Evolutionary conservation across 1,140 invertebrate genomes (phyloP).

Genomic region (Holotrichia oblita): DNA sequence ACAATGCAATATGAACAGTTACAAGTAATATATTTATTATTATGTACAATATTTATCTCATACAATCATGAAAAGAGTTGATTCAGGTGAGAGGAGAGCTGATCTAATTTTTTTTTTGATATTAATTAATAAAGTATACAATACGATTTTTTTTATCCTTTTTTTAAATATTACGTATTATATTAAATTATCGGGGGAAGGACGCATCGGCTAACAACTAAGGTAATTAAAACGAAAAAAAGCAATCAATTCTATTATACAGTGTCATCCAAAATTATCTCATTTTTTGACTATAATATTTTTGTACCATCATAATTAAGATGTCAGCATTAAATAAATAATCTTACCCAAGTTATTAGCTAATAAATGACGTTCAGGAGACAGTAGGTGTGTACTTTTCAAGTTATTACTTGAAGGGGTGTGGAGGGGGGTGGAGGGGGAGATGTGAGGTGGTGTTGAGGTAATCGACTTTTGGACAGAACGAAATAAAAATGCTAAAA

Average conservation of each 20-base stretch:
- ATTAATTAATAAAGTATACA: conserved; percentile 37
- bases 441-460: too few relatives aligned
- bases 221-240: neutral
- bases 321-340: too few relatives aligned
- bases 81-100: conserved; percentile 53
- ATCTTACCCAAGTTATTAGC: too few relatives aligned
- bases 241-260: neutral
- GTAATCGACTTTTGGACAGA: too few relatives aligned
- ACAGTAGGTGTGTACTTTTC: too few relatives aligned
- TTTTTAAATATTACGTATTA: neutral
- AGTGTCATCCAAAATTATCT: too few relatives aligned
- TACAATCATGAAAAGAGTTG: conserved; percentile 51
- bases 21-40: conserved; percentile 47
- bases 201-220: neutral
- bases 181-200: conserved; percentile 2
- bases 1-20: conserved; percentile 55
- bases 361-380: too few relatives aligned
- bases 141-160: conserved; percentile 31
- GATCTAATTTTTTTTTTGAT: conserved; percentile 33
- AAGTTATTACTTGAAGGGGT: too few relatives aligned
- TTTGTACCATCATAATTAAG: too few relatives aligned
- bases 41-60: conserved; percentile 52
- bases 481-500: too few relatives aligned
- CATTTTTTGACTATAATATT: too few relatives aligned
- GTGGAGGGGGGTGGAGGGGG: too few relatives aligned